phyloP scores from a whole-genome alignment of 2,888 invertebrate species.

The Adineta ricciae region DNA sequence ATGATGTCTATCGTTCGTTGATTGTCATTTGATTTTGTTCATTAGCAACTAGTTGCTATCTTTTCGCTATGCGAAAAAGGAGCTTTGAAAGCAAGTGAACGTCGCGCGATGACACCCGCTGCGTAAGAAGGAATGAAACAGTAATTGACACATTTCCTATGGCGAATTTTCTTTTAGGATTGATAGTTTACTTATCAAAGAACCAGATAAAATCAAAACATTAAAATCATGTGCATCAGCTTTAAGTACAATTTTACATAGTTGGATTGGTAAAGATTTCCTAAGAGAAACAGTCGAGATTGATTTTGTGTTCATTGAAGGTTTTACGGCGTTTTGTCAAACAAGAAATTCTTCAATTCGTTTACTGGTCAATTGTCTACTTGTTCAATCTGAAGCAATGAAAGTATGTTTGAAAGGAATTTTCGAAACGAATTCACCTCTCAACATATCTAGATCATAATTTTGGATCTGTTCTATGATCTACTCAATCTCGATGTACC shows the following conservation, averaged over 20 bases:
- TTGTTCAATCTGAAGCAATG: constrained; percentile 6
- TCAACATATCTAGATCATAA: background rate
- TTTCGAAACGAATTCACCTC: background rate
- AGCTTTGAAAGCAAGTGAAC: background rate
- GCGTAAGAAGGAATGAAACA: background rate
- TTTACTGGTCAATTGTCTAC: constrained; percentile 12
- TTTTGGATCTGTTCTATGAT: constrained; percentile 4
- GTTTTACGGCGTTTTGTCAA: constrained; percentile 14
- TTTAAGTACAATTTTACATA: background rate
- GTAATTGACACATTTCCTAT: no score
- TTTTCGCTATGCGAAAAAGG: background rate
- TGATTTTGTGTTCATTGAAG: background rate
- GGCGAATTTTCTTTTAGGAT: background rate
- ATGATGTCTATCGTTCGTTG: no score
- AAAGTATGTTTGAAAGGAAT: background rate
- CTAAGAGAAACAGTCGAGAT: background rate
- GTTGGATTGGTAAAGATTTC: background rate
- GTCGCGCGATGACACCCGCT: background rate
- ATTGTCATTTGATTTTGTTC: background rate
- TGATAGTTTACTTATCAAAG: background rate
- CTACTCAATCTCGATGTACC: constrained; percentile 6
- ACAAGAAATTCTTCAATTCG: constrained; percentile 5
- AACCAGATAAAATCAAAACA: background rate
- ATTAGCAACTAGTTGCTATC: background rate
- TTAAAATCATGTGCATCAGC: background rate